Evolutionary conservation across 2,888 invertebrate genomes (phyloP), one percentile per base, ranked within the genome.

Genomic region (Nephrocerus scutellatus): DNA sequence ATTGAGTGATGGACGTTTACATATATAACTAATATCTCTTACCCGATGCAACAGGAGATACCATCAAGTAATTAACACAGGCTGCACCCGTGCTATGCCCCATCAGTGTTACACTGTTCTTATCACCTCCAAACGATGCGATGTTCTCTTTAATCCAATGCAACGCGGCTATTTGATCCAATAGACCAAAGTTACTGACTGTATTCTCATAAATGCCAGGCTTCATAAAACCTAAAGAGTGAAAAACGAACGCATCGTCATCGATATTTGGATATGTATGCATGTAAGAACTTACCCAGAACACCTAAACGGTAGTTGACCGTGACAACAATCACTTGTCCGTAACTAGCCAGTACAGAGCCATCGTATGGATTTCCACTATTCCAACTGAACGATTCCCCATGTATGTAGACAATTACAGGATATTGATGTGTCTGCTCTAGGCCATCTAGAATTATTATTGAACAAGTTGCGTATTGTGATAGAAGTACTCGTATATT

Each of bases 331-430:
- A 89, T 81, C 29, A 88, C 78, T 56, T 84, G 80, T n/a, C 88
- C 95, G 60, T 89, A 92, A 43, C 90, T 84, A 12, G 97, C 84
- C 50, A 98, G 68, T 30, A 95, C 83, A 46, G 87, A 85, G 10
- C 93, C 96, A 64, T 98, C 97, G 68, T 96, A 97, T 0, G 93
- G 85, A 69, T 96, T 96, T 44, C 96, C 97, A 19, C 93, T 89
- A 62, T 92, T 92, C 87, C 92, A 95, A 60, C 93, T 92, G 66
- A 89, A 95, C 1, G 91, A 91, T 63, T 95, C 95, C 0, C 93
- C 95, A 56, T 93, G 93, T 47, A 96, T 81, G 67, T 89, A 92
- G 31, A 95, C 85, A 63, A 95, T 76, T 1, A 93, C 89, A 0
- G 92, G 87, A 63, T 80, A 80, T 55, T 75, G 80, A 50, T 74